Evolutionary conservation across 1,140 invertebrate species (phyloP).

Genomic region (Caligus rogercresseyi): DNA sequence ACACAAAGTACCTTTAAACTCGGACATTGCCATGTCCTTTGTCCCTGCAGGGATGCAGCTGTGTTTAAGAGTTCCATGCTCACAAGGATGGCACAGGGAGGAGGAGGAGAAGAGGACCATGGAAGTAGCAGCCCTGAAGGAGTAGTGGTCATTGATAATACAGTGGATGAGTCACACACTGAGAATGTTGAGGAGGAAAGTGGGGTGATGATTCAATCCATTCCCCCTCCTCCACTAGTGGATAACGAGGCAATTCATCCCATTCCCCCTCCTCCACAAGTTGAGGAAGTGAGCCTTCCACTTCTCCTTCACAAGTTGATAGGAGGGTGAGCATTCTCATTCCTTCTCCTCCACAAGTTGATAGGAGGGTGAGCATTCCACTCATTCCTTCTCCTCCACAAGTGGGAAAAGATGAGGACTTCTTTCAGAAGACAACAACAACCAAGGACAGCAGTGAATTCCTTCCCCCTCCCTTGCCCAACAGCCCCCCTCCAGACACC

Average conservation of each 20-base stretch:
- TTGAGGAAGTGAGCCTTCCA: too few species aligned
- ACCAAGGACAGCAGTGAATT: background rate
- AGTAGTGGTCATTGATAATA: background rate
- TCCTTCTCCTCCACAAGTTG: too few species aligned
- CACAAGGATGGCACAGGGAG: constrained; percentile 26
- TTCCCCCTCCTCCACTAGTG: background rate
- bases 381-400: background rate
- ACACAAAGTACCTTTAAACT: constrained; percentile 32
- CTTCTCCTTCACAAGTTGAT: too few species aligned
- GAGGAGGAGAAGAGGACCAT: background rate
- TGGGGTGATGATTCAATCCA: too few species aligned
- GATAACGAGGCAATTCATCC: too few species aligned
- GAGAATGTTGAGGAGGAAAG: too few species aligned
- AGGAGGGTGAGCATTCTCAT: too few species aligned
- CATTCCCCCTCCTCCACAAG: background rate
- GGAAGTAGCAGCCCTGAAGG: background rate
- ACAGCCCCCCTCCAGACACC: background rate
- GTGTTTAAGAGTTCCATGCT: constrained; percentile 24
- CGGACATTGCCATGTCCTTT: constrained; percentile 23
- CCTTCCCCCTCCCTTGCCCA: constrained; percentile 1
- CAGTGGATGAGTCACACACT: background rate
- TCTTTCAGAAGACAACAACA: background rate
- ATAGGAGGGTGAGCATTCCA: too few species aligned
- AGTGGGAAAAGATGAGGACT: background rate
- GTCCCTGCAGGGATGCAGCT: constrained; percentile 23